phyloP scores from a whole-genome alignment of 1,140 invertebrate species.

The Chelonus insularis region DNA sequence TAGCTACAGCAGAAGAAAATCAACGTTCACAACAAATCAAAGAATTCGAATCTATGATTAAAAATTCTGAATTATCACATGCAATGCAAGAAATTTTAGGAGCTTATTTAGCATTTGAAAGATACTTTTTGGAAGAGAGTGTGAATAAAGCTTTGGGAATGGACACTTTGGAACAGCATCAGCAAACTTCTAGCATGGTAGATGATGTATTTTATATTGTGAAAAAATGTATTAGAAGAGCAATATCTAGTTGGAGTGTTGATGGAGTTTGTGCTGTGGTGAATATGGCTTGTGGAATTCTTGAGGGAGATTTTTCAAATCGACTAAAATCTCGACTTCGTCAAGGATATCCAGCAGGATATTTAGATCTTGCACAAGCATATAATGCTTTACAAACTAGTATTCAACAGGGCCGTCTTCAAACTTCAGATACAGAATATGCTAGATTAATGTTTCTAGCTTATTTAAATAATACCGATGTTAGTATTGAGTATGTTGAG shows the following conservation, averaged over 20 bases:
- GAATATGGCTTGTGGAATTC: constrained; percentile 86
- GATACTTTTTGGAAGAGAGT: constrained; percentile 96
- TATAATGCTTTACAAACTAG: constrained; percentile 80
- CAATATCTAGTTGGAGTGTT: constrained; percentile 85
- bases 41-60: constrained; percentile 72
- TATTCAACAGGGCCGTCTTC: constrained; percentile 80
- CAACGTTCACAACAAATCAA: constrained; percentile 62
- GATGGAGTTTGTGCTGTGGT: constrained; percentile 96
- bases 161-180: constrained; percentile 73
- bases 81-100: constrained; percentile 89
- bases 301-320: constrained; percentile 85
- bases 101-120: constrained; percentile 89
- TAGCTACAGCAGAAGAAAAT: constrained; percentile 63
- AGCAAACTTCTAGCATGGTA: constrained; percentile 88
- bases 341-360: constrained; percentile 85
- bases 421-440: constrained; percentile 81
- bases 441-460: constrained; percentile 73
- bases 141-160: constrained; percentile 91
- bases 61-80: constrained; percentile 77
- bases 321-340: constrained; percentile 76
- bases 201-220: constrained; percentile 99
- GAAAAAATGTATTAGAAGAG: constrained; percentile 91
- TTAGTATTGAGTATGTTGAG: constrained; percentile 87
- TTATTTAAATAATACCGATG: constrained; percentile 93
- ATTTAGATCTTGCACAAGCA: constrained; percentile 79